Evolutionary conservation across 1,140 invertebrate species (phyloP), one percentile per base, ranked within the genome.

Genomic region (Ceratoteleas bidentatus): DNA sequence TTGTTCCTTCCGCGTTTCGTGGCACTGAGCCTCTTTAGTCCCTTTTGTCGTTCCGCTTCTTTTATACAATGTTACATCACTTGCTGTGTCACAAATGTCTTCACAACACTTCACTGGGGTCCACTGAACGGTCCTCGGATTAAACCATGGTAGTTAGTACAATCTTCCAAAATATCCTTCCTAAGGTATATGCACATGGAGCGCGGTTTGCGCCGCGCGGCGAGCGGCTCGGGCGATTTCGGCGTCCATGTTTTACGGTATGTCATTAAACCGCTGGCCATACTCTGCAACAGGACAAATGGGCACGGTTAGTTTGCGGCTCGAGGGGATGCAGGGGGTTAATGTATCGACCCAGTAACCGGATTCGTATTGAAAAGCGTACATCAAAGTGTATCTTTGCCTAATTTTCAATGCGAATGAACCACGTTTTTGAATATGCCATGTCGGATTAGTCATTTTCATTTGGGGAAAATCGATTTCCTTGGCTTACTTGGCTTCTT

Each of bases 201-300:
- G 69, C 64, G 62, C 64, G 62, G 69, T 78, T 69, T 49, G 11
- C 75, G 75, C 75, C 70, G 70, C 60, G 54, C 65, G 53, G 65
- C 52, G 38, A 80, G 70, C 77, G 40, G 56, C 64, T 81, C 36
- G 76, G 76, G 76, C 76, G 49, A 80, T 80, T 76, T 66, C n/a
- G 76, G 68, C 54, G 70, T 85, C 72, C 76, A 65, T 82, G 77
- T 56, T 57, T 72, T 85, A 86, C 61, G 80, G 80, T 77, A 88
- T 84, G 89, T 89, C 86, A 92, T 93, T 93, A 93, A 91, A 93
- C 92, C 82, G 93, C 91, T 85, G 93, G 93, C 93, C 93, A 93
- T 69, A 93, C 93, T 86, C 93, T 93, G 93, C 3, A 93, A 93
- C 64, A 75, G n/a, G n/a, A n/a, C n/a, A n/a, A n/a, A n/a, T n/a